Evolutionary conservation across 2,888 invertebrate genomes (phyloP), one percentile per base, ranked within the genome.

Genomic region (Pycnomerus fuliginosus): DNA sequence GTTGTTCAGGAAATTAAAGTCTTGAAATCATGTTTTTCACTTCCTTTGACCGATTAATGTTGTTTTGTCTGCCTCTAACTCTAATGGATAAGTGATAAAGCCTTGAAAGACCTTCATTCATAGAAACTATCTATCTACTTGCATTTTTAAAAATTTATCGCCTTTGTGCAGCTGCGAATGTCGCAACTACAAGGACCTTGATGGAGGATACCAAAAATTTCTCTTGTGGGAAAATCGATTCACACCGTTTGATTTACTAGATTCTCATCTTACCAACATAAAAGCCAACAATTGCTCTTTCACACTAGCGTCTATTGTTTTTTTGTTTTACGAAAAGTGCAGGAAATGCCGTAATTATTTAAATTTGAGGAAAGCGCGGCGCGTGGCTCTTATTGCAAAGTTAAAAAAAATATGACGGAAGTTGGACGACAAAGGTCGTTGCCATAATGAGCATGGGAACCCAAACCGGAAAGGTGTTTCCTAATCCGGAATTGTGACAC

Each of bases 391-490:
- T 30, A 15, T 29, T 16, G 22, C 20, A 29, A 20, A n/a, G 8
- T 25, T 25, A 36, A n/a, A n/a, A n/a, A n/a, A n/a, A n/a, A 37
- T 28, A 27, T 13, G 25, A 4, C 47, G 53, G 53, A 54, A 54
- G 23, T 35, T 16, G 33, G 36, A 39, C 39, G 17, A 42, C 42
- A 52, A 55, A 52, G 55, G 52, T 52, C 52, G 50, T 50, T 52
- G 55, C 42, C 50, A 41, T 34, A 50, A 32, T 40, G 37, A 16
- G 12, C 3, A 29, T 39, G 40, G 43, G 29, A 35, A 35, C 39
- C 38, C 5, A 44, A 45, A 55, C 58, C 60, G 60, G 60, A 60
- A 56, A 55, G 53, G 48, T 50, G 57, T 47, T 56, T 56, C 53
- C 55, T 48, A 55, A 54, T 52, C 51, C 56, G 58, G 60, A 60